Evolutionary conservation across 1,140 invertebrate species (phyloP), one percentile per base, ranked within the genome.

Genomic region (Apis mellifera): DNA sequence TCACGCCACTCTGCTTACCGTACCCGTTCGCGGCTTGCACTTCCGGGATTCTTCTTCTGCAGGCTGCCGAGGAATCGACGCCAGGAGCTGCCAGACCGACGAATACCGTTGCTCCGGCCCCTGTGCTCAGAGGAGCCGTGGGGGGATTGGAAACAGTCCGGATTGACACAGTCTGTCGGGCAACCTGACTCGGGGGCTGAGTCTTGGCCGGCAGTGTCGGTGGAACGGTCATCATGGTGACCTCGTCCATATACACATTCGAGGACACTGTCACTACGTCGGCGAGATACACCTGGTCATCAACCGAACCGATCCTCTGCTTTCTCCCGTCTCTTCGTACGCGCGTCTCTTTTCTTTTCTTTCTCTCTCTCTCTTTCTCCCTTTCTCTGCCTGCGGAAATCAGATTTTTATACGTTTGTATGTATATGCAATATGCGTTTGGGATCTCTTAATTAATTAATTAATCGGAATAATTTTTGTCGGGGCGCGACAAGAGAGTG

Each of bases 21-120:
- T 86, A 86, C 55, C 86, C 85, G 94, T 93, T 95, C 91, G 92
- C 93, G 93, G 90, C 82, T 87, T 91, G 89, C 78, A 91, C 90
- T 92, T 93, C 92, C 88, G 91, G 90, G 84, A 90, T 85, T 86
- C 82, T 87, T 82, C 86, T 91, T 86, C 82, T 84, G 86, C 86
- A 90, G 84, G 87, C 86, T 88, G 90, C 83, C 88, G 86, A 73
- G 79, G 90, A 84, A 88, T 91, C 88, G 72, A 78, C 84, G 65
- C 86, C 87, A 87, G 91, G 86, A 83, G 90, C 83, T 75, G 85
- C 83, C 74, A 85, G 86, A 69, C 89, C 91, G 91, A 96, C 93
- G 91, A 95, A 95, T 95, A 96, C 95, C 95, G 95, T 96, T 95
- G 95, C 93, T 92, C 92, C 92, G 83, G 89, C 85, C 86, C 89